Evolutionary conservation across 2,888 invertebrate genomes (phyloP).

Genomic region (Erpobdella octoculata): DNA sequence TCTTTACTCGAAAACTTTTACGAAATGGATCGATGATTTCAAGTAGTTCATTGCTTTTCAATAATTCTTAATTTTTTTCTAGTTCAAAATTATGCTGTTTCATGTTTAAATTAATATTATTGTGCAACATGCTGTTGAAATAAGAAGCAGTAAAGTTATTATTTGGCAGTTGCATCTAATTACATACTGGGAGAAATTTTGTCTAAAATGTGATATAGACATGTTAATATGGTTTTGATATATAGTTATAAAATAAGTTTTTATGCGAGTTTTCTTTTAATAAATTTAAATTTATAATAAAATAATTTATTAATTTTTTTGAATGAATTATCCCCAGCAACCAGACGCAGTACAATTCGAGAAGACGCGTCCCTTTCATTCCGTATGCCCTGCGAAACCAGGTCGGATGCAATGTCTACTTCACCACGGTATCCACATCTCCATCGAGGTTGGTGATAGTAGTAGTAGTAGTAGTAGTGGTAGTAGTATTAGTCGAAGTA

Average conservation of each 20-base stretch:
- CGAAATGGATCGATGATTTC: slow-evolving; percentile 68
- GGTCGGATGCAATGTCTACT: slow-evolving; percentile 76
- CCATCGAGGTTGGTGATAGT: slow-evolving; percentile 37
- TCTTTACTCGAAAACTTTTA: slow-evolving; percentile 63
- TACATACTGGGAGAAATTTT: no score
- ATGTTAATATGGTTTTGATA: background rate
- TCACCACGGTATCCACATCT: slow-evolving; percentile 67
- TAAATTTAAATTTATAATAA: background rate
- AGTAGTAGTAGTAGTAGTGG: background rate
- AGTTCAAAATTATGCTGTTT: no score
- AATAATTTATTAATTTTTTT: slow-evolving; percentile 3
- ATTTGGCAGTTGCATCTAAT: no score
- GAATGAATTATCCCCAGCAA: background rate
- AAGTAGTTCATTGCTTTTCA: background rate
- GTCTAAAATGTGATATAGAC: background rate
- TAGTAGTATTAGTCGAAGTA: no score
- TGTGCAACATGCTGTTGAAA: no score
- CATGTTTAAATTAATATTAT: no score
- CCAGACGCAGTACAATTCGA: slow-evolving; percentile 27
- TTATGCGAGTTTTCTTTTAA: background rate
- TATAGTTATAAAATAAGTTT: background rate
- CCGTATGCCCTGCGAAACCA: slow-evolving; percentile 87
- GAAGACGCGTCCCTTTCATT: slow-evolving; percentile 78
- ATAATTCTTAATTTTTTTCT: no score
- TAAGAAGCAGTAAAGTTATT: no score